These are phyloP conservation scores for Drosophila pseudoobscura DNA, from an alignment of 1,140 invertebrate genomes.

Conservation along the genomic window DNA sequence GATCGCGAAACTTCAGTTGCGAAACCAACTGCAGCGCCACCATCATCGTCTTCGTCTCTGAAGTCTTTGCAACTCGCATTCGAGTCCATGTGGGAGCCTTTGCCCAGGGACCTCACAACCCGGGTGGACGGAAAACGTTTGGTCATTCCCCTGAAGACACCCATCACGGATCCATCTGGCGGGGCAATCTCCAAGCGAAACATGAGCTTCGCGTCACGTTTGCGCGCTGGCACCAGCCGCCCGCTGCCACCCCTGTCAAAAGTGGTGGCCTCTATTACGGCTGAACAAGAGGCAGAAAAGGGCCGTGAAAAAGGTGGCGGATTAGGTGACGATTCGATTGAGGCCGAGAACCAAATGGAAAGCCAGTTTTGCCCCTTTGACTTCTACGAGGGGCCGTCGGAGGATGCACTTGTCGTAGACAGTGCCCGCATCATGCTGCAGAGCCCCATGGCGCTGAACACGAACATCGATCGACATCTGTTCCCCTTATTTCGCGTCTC, in stretches of 20 bases:
- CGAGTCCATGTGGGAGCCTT: conserved; percentile 26
- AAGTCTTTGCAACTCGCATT: not conserved
- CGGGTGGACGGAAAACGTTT: conserved; percentile 15
- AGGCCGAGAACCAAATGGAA: conserved; percentile 7
- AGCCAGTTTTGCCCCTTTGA: conserved; percentile 60
- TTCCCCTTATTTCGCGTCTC: conserved; percentile 13
- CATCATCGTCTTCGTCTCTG: conserved; percentile 10
- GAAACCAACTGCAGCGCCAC: conserved; percentile 4
- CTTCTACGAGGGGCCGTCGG: conserved; percentile 59
- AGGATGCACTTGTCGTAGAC: conserved; percentile 50
- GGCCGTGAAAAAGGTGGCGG: conserved; percentile 40
- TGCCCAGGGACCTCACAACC: too few species aligned
- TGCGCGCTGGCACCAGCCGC: conserved; percentile 22
- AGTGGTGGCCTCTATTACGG: conserved; percentile 14
- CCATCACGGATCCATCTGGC: conserved; percentile 47
- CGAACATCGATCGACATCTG: conserved; percentile 25
- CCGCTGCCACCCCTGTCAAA: conserved; percentile 46
- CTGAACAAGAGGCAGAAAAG: not conserved
- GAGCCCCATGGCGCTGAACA: conserved; percentile 23
- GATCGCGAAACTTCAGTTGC: not conserved
- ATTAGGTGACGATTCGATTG: not conserved
- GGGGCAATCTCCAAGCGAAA: conserved; percentile 62
- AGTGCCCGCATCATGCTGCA: conserved; percentile 34
- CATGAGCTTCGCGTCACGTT: not conserved
- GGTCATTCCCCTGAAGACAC: conserved; percentile 37